Percentiles rank a stretch among this genome's conserved stretches.
Evolutionary conservation across 2,113 vertebrate species (phyloP).

Genomic region (Eonycteris spelaea): DNA sequence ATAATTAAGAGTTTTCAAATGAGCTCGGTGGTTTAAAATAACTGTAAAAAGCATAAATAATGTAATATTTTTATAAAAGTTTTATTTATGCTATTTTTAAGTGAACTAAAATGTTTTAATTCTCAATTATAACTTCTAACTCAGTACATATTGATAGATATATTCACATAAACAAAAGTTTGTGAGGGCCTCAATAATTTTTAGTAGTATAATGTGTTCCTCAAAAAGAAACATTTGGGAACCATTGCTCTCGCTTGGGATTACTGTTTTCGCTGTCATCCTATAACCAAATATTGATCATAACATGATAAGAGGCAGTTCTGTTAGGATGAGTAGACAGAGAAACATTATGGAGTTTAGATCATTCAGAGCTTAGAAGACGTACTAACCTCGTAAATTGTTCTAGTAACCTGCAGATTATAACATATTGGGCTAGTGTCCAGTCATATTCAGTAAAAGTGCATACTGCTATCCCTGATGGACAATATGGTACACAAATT

Average conservation of each 20-base stretch:
- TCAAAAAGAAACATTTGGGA: neutral
- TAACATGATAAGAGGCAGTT: neutral
- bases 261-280: neutral
- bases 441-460: neutral
- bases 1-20: neutral
- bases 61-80: neutral
- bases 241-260: neutral
- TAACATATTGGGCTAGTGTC: neutral
- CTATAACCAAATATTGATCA: neutral
- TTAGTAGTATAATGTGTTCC: neutral
- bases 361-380: neutral
- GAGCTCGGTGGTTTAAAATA: neutral
- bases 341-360: neutral
- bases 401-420: too few species aligned
- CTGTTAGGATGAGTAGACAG: neutral
- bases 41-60: neutral
- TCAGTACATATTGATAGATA: neutral
- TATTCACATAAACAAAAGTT: neutral
- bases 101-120: neutral
- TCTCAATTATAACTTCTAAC: neutral
- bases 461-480: neutral
- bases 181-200: neutral
- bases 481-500: neutral
- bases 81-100: neutral
- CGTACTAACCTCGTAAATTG: neutral